Base-by-base conservation (phyloP, 1,140 invertebrate genomes). In the Myzus persicae region DNA sequence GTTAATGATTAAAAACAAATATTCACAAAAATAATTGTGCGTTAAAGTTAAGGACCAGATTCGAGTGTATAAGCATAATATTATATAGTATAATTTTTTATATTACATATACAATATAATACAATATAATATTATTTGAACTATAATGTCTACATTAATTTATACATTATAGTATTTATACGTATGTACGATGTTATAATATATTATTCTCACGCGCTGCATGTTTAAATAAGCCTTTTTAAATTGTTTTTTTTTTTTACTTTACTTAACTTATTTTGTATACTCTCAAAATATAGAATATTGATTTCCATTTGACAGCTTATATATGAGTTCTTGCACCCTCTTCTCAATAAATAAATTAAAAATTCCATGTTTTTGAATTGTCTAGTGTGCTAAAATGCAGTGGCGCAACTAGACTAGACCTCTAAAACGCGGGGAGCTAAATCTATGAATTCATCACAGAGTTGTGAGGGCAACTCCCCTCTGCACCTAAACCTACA, bases 261-360 rank as follows among this genome's bases (percentile, higher is more conserved):
- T 85, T 85, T 85, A 82, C 14, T 87, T 44, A 46, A 87, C 6
- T 44, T 42, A 40, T 42, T 42, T 87, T 87, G 42, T 20, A 87
- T n/a, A n/a, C 40, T 87, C 11, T 87, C 40, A 31, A 87, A 87
- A 87, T 87, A 87, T 44, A 87, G 40, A 87, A 87, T 46, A 46
- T 87, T 31, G 14, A 87, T 87, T 44, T 42, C 31, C 26, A 46
- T 44, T 44, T n/a, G 14, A 76, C 2, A n/a, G 0, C n/a, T 11
- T 76, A 14, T 76, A 18, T n/a, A n/a, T 18, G 14, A 76, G 14
- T n/a, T 76, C 4, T 76, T 1, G 5, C 59, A n/a, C 1, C 59
- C 14, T 76, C 3, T 76, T n/a, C n/a, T 20, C 11, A 6, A 18
- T n/a, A 76, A 0, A n/a, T n/a, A n/a, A n/a, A 76, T 76, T 76